phyloP scores from a whole-genome alignment of 2,888 invertebrate species.

The Parnassius mnemosyne region DNA sequence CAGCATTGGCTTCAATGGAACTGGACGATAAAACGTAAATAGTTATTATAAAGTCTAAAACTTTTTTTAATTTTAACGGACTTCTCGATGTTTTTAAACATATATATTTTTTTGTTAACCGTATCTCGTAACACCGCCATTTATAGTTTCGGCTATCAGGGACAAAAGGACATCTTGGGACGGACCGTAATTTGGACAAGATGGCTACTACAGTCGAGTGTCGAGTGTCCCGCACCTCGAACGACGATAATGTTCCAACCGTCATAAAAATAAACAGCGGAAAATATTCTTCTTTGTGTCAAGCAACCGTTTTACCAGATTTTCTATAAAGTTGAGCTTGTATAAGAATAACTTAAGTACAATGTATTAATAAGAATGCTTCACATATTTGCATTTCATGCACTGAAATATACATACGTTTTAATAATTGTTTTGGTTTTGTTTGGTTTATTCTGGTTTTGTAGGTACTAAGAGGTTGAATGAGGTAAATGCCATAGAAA shows the following conservation, averaged over 20 bases:
- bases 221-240: constrained; percentile 45
- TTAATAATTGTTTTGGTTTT: too few species aligned
- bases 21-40: too few species aligned
- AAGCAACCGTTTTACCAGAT: constrained; percentile 14
- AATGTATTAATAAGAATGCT: background rate
- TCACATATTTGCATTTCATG: too few species aligned
- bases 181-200: constrained; percentile 48
- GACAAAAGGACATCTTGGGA: constrained; percentile 42
- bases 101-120: constrained; percentile 51
- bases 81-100: background rate
- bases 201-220: constrained; percentile 50
- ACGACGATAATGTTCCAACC: constrained; percentile 46
- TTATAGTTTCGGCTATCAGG: constrained; percentile 50
- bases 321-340: constrained; percentile 1
- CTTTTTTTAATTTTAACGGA: background rate
- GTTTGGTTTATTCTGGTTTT: too few species aligned
- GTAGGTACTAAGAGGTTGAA: too few species aligned
- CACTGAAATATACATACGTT: too few species aligned
- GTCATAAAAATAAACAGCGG: constrained; percentile 31
- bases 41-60: background rate
- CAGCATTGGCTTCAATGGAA: too few species aligned
- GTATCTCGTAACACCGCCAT: constrained; percentile 61
- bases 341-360: background rate
- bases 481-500: too few species aligned
- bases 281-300: constrained; percentile 32